phyloP scores from a whole-genome alignment of 1,140 invertebrate species.

The Nephotettix cincticeps region DNA sequence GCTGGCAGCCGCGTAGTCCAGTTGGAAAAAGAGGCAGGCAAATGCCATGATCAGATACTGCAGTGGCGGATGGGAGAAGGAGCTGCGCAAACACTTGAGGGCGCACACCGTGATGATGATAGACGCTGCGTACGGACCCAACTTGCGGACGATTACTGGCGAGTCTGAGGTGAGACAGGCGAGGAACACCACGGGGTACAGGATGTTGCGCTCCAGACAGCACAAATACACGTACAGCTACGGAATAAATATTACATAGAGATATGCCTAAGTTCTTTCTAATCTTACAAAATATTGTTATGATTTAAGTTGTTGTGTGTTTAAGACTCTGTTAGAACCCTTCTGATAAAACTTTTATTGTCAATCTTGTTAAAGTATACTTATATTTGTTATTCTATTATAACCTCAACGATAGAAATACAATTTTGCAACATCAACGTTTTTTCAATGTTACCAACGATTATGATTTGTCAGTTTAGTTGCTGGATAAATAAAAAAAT shows the following conservation, averaged over 20 bases:
- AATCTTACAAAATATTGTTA: no score
- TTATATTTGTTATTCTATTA: no score
- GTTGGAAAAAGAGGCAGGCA: slow-evolving; percentile 84
- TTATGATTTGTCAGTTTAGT: no score
- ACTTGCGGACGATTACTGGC: slow-evolving; percentile 69
- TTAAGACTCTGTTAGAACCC: no score
- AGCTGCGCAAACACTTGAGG: slow-evolving; percentile 84
- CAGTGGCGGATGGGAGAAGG: slow-evolving; percentile 89
- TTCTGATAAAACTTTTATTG: no score
- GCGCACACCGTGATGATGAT: slow-evolving; percentile 86
- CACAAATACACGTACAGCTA: slow-evolving; percentile 86
- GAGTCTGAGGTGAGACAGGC: slow-evolving; percentile 86
- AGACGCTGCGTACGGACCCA: slow-evolving; percentile 74
- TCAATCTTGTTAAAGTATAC: no score
- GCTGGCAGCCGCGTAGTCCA: slow-evolving; percentile 71
- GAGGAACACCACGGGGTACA: slow-evolving; percentile 89
- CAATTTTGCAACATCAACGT: no score
- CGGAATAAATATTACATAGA: slow-evolving; percentile 34
- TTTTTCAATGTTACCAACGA: no score
- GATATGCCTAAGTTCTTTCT: no score
- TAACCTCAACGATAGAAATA: no score
- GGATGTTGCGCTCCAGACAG: slow-evolving; percentile 88
- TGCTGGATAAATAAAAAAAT: no score
- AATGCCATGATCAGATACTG: slow-evolving; percentile 94
- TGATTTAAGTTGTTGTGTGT: no score